Conservation (phyloP, 2,797 vertebrate genomes). For the Oreochromis mossambicus region DNA sequence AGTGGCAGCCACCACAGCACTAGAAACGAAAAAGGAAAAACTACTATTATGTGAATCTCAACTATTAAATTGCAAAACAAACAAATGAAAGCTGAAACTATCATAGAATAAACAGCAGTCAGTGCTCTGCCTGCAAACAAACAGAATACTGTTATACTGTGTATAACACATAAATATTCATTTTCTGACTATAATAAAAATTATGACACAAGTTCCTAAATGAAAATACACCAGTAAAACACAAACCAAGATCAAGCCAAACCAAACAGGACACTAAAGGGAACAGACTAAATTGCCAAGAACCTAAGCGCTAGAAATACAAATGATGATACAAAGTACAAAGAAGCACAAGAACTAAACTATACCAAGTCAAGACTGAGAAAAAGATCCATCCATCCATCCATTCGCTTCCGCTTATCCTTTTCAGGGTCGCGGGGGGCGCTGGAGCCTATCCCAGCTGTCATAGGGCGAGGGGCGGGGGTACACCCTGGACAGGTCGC, state of each 20-base stretch:
- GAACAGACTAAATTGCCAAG: too few species aligned
- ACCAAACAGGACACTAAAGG: too few species aligned
- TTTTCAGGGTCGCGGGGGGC: too few species aligned
- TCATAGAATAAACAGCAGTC: background rate
- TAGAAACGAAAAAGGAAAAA: background rate
- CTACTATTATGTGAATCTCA: rapidly evolving
- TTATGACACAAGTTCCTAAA: rapidly evolving
- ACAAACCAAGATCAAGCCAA: background rate
- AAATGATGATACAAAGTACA: too few species aligned
- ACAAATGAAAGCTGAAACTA: background rate
- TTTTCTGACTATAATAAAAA: background rate
- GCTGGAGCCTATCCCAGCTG: too few species aligned
- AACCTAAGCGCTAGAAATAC: too few species aligned
- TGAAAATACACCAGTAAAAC: background rate
- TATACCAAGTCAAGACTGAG: too few species aligned
- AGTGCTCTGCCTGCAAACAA: background rate
- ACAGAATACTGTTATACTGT: background rate
- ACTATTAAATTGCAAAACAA: background rate
- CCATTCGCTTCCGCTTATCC: too few species aligned
- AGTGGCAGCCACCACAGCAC: background rate
- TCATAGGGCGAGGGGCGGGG: too few species aligned
- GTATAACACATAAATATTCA: background rate
- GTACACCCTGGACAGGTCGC: too few species aligned
- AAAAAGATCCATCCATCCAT: too few species aligned
- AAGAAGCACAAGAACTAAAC: too few species aligned